Conservation (phyloP, 2,113 vertebrate species). For the Neotragus moschatus region DNA sequence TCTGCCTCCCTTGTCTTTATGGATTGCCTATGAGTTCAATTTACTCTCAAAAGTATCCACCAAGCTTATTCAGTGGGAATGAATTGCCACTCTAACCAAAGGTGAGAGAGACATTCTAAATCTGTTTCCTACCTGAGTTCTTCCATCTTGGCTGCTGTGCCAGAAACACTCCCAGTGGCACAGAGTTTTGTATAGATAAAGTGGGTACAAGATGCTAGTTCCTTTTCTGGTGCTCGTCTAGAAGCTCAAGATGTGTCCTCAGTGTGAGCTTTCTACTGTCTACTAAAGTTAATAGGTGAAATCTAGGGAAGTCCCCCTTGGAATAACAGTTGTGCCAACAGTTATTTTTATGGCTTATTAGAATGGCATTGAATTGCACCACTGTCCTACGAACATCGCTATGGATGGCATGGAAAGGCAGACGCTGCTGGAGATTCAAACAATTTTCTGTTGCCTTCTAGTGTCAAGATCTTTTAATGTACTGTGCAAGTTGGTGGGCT, state of each 20-base stretch:
- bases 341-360: constrained; percentile 82
- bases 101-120: neutral
- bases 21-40: neutral
- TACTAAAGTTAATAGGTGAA: constrained; percentile 65
- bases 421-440: neutral
- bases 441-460: neutral
- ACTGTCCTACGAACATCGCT: constrained; percentile 39
- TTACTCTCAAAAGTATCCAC: neutral
- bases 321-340: constrained; percentile 76
- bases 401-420: constrained; percentile 68
- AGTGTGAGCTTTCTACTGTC: constrained; percentile 56
- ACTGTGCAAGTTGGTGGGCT: neutral
- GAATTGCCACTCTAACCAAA: neutral
- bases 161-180: neutral
- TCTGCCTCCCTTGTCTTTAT: neutral
- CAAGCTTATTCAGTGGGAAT: neutral
- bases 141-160: neutral
- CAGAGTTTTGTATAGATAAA: constrained; percentile 67
- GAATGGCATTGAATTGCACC: constrained; percentile 74
- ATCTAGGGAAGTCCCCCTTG: constrained; percentile 25
- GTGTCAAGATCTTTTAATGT: neutral
- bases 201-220: constrained; percentile 49
- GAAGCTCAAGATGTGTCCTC: constrained; percentile 62
- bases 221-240: constrained; percentile 26
- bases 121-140: neutral